A percentile compares a stretch with the other conserved stretches of the same genome.
phyloP scores from a whole-genome alignment of 2,113 vertebrate genomes.

The Coptodon bakossiorum region DNA sequence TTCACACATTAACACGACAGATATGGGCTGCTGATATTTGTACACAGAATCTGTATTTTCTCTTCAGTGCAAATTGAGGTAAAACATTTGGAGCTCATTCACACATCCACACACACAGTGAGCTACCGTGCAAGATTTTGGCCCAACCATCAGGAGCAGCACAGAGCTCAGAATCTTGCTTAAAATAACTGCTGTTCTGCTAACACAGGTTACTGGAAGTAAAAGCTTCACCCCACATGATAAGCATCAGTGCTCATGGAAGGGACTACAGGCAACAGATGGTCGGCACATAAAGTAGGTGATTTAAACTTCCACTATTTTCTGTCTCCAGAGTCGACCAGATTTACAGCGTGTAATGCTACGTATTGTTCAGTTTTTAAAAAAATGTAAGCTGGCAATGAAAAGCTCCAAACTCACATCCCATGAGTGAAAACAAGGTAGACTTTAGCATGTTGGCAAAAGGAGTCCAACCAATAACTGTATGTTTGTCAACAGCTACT shows the following conservation, averaged over 20 bases:
- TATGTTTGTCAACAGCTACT: background rate
- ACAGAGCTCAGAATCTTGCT: background rate
- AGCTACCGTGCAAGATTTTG: background rate
- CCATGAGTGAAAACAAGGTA: background rate
- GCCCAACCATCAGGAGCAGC: background rate
- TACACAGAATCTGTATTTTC: background rate
- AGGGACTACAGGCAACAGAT: background rate
- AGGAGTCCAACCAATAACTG: background rate
- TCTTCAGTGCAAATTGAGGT: background rate
- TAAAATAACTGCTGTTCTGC: background rate
- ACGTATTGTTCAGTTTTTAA: rapidly evolving
- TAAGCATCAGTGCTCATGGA: background rate
- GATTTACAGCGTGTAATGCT: background rate
- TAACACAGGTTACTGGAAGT: background rate
- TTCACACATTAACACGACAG: background rate
- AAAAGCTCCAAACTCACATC: background rate
- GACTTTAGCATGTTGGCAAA: background rate
- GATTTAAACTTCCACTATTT: background rate
- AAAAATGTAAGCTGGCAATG: background rate
- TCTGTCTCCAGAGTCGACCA: background rate
- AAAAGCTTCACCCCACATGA: background rate
- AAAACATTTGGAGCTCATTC: background rate
- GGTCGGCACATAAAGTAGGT: background rate
- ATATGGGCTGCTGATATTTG: background rate
- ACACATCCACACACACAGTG: background rate